These are phyloP conservation scores for Drosophila lacicola DNA, from an alignment of 2,888 invertebrate species.

Conservation along the genomic window DNA sequence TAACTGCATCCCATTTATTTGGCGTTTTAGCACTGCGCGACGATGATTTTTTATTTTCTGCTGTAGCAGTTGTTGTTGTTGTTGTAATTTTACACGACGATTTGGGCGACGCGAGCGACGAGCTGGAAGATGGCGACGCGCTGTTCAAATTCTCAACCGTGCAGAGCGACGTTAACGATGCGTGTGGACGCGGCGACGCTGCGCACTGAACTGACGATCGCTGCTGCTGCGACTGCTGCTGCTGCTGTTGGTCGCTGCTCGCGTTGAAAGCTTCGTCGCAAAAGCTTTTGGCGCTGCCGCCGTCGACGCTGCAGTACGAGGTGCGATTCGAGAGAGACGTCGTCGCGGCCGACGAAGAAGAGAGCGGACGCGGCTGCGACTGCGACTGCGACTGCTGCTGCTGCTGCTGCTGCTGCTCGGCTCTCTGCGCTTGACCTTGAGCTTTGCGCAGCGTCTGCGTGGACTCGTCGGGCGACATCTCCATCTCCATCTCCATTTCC, in stretches of 20 bases:
- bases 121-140: constrained; percentile 36
- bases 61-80: constrained; percentile 43
- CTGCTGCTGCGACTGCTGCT: constrained; percentile 45
- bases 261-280: constrained; percentile 34
- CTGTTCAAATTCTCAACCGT: constrained; percentile 60
- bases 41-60: constrained; percentile 27
- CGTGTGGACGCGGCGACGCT: constrained; percentile 82
- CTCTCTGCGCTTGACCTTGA: constrained; percentile 52
- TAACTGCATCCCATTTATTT: constrained; percentile 92
- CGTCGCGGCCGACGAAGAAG: constrained; percentile 79
- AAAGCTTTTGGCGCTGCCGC: constrained; percentile 46
- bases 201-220: constrained; percentile 79
- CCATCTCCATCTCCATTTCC: constrained; percentile 63
- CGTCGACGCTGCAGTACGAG: constrained; percentile 83
- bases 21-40: constrained; percentile 54
- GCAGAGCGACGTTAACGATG: constrained; percentile 74
- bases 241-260: constrained; percentile 35
- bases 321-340: constrained; percentile 84
- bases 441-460: constrained; percentile 85
- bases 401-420: constrained; percentile 67
- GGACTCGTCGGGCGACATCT: constrained; percentile 82
- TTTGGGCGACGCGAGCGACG: constrained; percentile 63
- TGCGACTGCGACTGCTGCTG: constrained; percentile 62
- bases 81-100: constrained; percentile 44
- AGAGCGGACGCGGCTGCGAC: constrained; percentile 81